Conservation (phyloP, 2,888 invertebrate species). For the Blera fallax region DNA sequence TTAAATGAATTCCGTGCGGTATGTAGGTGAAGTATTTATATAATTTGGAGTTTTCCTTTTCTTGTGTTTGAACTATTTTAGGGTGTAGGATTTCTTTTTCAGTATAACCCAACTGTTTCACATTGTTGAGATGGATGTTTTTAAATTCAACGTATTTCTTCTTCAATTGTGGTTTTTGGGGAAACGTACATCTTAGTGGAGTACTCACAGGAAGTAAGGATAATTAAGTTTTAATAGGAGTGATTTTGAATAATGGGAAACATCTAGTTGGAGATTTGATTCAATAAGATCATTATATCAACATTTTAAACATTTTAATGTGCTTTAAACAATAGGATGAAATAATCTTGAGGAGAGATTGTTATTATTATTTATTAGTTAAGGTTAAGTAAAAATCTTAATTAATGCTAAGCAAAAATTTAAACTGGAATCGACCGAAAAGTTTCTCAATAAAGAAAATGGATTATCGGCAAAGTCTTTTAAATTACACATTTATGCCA, state of each 20-base stretch:
- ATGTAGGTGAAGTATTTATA: conserved; percentile 69
- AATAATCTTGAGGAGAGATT: too few species aligned
- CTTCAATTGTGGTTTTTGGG: conserved; percentile 1
- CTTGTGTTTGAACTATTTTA: conserved; percentile 43
- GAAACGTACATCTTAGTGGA: neutral
- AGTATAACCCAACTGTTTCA: conserved; percentile 1
- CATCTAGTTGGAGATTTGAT: neutral
- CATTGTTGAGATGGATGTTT: neutral
- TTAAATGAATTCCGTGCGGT: conserved; percentile 64
- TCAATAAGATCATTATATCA: too few species aligned
- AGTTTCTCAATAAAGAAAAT: too few species aligned
- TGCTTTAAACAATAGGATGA: neutral
- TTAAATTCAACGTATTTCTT: neutral
- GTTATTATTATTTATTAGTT: too few species aligned
- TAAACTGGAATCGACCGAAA: too few species aligned
- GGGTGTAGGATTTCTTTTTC: neutral
- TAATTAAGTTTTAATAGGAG: conserved; percentile 18
- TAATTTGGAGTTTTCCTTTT: conserved; percentile 42
- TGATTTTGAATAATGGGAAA: neutral
- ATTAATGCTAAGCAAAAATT: too few species aligned
- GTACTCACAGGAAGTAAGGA: conserved; percentile 24
- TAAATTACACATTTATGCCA: too few species aligned
- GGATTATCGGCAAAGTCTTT: too few species aligned
- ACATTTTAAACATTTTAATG: neutral
- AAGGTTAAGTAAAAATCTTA: too few species aligned